These are phyloP conservation scores for Henricia sp. DNA, from an alignment of 53 echinoderm and acorn worm species.

Conservation along the genomic window DNA sequence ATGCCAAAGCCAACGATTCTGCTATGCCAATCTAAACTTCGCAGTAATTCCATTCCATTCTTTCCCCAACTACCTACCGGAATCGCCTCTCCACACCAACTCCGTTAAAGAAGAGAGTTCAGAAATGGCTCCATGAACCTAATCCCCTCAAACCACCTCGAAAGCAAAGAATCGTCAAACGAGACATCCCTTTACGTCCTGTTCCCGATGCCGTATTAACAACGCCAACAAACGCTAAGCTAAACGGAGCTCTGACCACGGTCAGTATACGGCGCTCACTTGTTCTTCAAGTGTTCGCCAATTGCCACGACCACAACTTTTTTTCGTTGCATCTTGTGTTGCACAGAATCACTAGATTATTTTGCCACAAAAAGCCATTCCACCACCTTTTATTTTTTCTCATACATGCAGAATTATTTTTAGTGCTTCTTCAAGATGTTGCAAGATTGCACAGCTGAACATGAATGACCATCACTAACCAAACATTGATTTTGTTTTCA, in stretches of 20 bases:
- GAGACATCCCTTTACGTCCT: slow-evolving; percentile 23
- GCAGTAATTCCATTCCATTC: neutral
- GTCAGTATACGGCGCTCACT: slow-evolving; percentile 45
- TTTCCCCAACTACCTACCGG: slow-evolving; percentile 16
- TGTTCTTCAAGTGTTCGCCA: slow-evolving; percentile 14
- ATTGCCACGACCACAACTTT: neutral
- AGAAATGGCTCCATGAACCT: too few relatives aligned
- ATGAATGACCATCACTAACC: too few relatives aligned
- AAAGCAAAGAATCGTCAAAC: slow-evolving; percentile 53
- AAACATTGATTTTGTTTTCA: too few relatives aligned
- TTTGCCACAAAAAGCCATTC: slow-evolving; percentile 2
- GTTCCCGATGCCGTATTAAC: slow-evolving; percentile 38
- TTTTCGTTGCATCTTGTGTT: neutral
- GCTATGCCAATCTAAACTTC: too few relatives aligned
- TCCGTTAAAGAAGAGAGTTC: too few relatives aligned
- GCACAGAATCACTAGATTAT: neutral
- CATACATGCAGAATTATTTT: neutral
- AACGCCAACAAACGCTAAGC: slow-evolving; percentile 42
- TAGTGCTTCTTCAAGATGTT: too few relatives aligned
- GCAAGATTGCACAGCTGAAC: too few relatives aligned
- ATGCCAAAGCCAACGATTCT: too few relatives aligned
- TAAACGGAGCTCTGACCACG: slow-evolving; percentile 3
- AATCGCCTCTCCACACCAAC: too few relatives aligned
- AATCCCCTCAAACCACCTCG: too few relatives aligned
- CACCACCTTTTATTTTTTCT: neutral